Conservation (phyloP, 92 coral and sea anemone species). For the Paragorgia papillata region DNA sequence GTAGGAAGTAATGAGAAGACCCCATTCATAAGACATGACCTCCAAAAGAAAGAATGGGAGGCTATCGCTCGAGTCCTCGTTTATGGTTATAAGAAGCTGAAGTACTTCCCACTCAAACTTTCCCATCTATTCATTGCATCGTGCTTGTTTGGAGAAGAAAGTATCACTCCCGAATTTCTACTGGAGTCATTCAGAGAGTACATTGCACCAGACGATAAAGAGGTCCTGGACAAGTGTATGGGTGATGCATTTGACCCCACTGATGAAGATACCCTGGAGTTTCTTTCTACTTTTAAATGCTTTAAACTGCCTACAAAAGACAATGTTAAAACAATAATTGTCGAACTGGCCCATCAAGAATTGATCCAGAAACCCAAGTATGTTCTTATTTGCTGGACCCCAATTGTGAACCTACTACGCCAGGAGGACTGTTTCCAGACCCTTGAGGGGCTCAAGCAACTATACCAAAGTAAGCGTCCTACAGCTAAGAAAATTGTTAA, state of each 20-base stretch:
- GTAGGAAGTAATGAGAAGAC: conserved; percentile 46
- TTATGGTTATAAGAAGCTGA: conserved; percentile 35
- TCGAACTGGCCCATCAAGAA: conserved; percentile 69
- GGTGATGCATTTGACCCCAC: conserved; percentile 48
- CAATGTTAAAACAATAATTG: conserved; percentile 48
- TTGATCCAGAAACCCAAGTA: conserved; percentile 62
- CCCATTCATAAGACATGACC: conserved; percentile 53
- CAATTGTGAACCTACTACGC: conserved; percentile 38
- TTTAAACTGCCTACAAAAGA: conserved; percentile 50
- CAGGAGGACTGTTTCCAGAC: conserved; percentile 35
- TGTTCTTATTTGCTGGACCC: conserved; percentile 64
- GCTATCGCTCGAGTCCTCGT: conserved; percentile 45
- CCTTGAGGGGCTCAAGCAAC: conserved; percentile 27
- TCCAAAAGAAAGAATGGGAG: conserved; percentile 54
- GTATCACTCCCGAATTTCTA: conserved; percentile 49
- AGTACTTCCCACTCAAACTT: conserved; percentile 45
- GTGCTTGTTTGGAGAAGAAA: conserved; percentile 59
- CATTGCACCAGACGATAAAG: conserved; percentile 61
- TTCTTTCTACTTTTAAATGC: conserved; percentile 56
- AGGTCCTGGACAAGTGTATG: conserved; percentile 47
- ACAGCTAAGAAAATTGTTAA: conserved; percentile 43
- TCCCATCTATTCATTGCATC: conserved; percentile 44
- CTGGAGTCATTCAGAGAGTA: conserved; percentile 58
- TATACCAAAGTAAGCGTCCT: conserved; percentile 40
- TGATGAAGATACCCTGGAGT: conserved; percentile 52